Base-by-base conservation (phyloP, 1,140 invertebrate genomes). In the Tetramorium parvispinum region DNA sequence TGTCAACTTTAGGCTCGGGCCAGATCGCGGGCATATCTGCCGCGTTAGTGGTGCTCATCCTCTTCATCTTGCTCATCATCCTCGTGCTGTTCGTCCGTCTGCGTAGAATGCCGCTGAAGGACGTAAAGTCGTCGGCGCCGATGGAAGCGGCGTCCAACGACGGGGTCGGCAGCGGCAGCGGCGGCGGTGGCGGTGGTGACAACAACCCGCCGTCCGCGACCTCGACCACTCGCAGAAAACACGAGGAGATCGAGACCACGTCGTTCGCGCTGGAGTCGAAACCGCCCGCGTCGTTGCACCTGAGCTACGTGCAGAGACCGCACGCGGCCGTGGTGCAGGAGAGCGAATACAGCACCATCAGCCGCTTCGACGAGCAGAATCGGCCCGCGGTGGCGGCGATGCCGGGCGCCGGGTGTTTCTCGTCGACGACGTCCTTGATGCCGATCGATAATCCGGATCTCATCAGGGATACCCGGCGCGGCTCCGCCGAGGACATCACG, bases 21-120 rank as follows among this genome's bases (percentile, higher is more conserved):
- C 98, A 98, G 92, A 98, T 98, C 85, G 97, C 97, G 2, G 98
- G 98, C 3, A 96, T 98, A 43, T 98, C 97, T 79, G 97, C 98
- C 1, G 98, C 98, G 7, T 93, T 98, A 24, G 97, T 98, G 32
- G 96, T 97, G 3, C 95, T 98, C 27, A 97, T 98, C 70, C 95
- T 98, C 43, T 96, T 98, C 55, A 97, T 98, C 46, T 95, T 98
- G 6, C 93, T 98, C 8, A 96, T 97, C 6, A 96, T 98, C 21
- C 96, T 98, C 73, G 96, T 98, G 27, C 95, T 98, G 43, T 96
- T 98, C 83, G 94, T 98, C 18, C 95, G 97, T 7, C 95, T 98
- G 46, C 96, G 97, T 32, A 95, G 97, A 1, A 96, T 97, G 89
- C 97, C 97, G 1, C 96, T 96, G 68, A 96, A 96, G 78, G 97